Evolutionary conservation across 2,113 vertebrate species (phyloP).

Genomic region (Cephalopterus ornatus): DNA sequence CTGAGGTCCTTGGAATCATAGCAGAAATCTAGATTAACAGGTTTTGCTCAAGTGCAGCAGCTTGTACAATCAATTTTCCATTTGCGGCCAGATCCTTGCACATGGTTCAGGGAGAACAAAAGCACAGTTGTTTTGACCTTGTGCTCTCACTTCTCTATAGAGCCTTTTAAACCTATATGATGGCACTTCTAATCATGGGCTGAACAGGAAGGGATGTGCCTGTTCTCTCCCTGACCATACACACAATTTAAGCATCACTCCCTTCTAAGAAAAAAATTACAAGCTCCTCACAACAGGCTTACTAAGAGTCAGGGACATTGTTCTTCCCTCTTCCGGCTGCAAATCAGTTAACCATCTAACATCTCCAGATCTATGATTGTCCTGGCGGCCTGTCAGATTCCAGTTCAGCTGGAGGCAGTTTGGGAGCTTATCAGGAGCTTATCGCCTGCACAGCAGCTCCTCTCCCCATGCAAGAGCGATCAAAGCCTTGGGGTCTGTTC

Average conservation of each 20-base stretch:
- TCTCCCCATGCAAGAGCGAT: accelerated
- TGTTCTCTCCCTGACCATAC: neutral
- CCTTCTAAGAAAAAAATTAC: neutral
- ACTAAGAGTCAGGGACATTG: neutral
- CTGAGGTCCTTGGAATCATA: neutral
- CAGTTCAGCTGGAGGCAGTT: neutral
- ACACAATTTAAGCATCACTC: neutral
- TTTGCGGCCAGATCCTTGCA: neutral
- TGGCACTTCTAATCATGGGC: neutral
- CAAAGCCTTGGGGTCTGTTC: neutral
- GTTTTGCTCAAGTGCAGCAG: neutral
- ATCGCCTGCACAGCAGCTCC: neutral
- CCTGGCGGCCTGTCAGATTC: neutral
- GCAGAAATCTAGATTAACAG: neutral
- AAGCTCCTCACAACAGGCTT: neutral
- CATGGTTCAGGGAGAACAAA: neutral
- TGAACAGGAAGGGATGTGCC: neutral
- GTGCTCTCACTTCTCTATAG: neutral
- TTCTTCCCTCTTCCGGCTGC: neutral
- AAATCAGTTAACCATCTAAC: neutral
- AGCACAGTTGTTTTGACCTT: neutral
- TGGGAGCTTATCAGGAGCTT: neutral
- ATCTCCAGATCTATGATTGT: neutral
- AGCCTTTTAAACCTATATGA: neutral
- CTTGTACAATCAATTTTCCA: neutral